Evolutionary conservation across 1,140 invertebrate species (phyloP).

Genomic region (Diorhabda carinulata): DNA sequence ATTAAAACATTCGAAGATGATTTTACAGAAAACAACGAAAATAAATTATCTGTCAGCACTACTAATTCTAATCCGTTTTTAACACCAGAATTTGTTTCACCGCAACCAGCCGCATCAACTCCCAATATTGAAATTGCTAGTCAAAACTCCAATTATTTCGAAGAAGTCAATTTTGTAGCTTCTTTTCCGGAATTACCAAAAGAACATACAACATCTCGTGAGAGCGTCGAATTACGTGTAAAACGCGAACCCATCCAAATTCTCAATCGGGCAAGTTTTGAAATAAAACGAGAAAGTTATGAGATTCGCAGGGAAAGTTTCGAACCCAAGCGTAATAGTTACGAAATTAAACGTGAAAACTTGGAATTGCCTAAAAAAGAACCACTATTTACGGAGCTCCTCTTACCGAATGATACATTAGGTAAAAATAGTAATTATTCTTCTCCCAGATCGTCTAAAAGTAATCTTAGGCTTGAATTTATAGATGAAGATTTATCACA

Average conservation of each 20-base stretch:
- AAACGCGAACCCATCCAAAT: neutral
- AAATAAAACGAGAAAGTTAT: neutral
- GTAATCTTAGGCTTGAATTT: conserved; percentile 1
- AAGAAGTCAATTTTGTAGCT: conserved; percentile 25
- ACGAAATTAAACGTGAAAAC: neutral
- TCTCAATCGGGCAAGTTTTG: neutral
- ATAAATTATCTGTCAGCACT: conserved; percentile 3
- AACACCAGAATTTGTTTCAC: conserved; percentile 22
- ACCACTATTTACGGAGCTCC: neutral
- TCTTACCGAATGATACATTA: neutral
- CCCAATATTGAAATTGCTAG: neutral
- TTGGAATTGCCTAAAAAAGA: neutral
- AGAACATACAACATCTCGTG: neutral
- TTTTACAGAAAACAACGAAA: neutral
- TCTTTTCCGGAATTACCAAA: neutral
- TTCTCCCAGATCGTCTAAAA: neutral
- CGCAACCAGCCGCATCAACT: neutral
- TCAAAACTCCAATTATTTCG: conserved; percentile 3
- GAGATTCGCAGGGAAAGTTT: neutral
- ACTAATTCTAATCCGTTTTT: conserved; percentile 32
- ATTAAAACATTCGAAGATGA: neutral
- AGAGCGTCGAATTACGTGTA: neutral
- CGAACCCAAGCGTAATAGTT: neutral
- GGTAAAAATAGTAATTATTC: neutral
- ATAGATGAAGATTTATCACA: conserved; percentile 10